These are phyloP conservation scores for Monochamus saltuarius DNA, from an alignment of 1,140 invertebrate species.

Conservation along the genomic window DNA sequence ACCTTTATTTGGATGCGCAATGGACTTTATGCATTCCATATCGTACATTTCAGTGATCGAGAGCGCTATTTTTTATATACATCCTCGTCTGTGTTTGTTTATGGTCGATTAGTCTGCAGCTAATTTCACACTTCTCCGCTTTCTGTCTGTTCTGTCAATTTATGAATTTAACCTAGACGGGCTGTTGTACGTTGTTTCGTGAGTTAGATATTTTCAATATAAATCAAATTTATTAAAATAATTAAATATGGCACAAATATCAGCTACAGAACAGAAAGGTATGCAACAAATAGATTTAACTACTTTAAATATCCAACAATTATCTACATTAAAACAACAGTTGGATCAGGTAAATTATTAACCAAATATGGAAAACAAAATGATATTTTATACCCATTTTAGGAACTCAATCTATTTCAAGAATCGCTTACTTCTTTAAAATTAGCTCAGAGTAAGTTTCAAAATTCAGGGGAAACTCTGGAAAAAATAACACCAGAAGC, in stretches of 20 bases:
- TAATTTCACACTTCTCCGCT: too few relatives aligned
- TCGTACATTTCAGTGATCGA: too few relatives aligned
- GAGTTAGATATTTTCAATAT: not conserved
- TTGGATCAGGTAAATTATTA: slow-evolving; percentile 69
- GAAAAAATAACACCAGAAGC: slow-evolving; percentile 73
- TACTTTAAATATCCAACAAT: slow-evolving; percentile 75
- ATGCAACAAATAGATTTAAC: slow-evolving; percentile 75
- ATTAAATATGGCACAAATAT: slow-evolving; percentile 60
- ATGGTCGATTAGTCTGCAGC: too few relatives aligned
- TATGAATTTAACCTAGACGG: too few relatives aligned
- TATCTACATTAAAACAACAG: slow-evolving; percentile 81
- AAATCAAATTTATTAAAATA: not conserved
- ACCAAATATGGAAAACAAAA: not conserved
- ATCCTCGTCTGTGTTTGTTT: too few relatives aligned
- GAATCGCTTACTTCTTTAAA: slow-evolving; percentile 86
- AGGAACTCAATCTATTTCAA: slow-evolving; percentile 85
- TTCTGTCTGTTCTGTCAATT: too few relatives aligned
- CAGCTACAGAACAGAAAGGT: slow-evolving; percentile 59
- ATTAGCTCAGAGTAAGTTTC: slow-evolving; percentile 86
- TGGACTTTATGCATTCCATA: too few relatives aligned
- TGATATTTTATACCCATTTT: slow-evolving; percentile 41
- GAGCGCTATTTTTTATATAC: too few relatives aligned
- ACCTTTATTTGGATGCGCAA: too few relatives aligned
- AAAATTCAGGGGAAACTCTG: slow-evolving; percentile 81
- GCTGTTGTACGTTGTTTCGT: too few relatives aligned